Conservation (phyloP, 2,113 vertebrate species). For the Sorex araneus region DNA sequence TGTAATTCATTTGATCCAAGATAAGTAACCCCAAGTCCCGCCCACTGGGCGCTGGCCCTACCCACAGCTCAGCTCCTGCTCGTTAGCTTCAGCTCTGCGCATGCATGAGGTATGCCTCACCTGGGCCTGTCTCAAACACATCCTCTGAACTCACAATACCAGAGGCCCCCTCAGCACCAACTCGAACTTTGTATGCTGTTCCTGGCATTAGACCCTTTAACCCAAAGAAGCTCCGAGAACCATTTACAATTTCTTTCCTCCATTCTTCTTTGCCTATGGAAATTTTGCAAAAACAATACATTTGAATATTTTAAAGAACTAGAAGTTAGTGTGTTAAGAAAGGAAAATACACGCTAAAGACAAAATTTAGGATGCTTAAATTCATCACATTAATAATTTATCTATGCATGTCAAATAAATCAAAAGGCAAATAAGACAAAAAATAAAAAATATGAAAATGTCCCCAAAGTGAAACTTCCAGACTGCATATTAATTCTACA, state of each 20-base stretch:
- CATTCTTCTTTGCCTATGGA: constrained; percentile 95
- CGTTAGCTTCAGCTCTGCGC: constrained; percentile 47
- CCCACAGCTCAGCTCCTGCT: not conserved
- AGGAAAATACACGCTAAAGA: constrained; percentile 79
- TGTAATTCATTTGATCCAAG: constrained; percentile 61
- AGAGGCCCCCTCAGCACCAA: constrained; percentile 94
- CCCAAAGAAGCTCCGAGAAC: constrained; percentile 94
- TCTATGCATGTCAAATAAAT: constrained; percentile 60
- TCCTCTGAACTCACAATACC: constrained; percentile 93
- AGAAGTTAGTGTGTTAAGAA: constrained; percentile 79
- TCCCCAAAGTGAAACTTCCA: constrained; percentile 41
- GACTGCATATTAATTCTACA: not conserved
- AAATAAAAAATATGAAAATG: constrained; percentile 14
- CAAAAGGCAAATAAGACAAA: constrained; percentile 26
- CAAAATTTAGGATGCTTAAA: constrained; percentile 69
- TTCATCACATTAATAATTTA: constrained; percentile 63
- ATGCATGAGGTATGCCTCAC: constrained; percentile 90
- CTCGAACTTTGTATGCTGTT: constrained; percentile 95
- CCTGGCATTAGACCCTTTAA: constrained; percentile 97
- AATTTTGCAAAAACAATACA: constrained; percentile 91
- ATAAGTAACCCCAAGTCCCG: not conserved
- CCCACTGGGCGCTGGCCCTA: not conserved
- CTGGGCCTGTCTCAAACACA: constrained; percentile 96
- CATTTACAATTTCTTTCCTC: constrained; percentile 96
- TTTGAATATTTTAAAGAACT: constrained; percentile 86